phyloP scores from a whole-genome alignment of 2,113 vertebrate species.

The Leucoraja erinaceus region DNA sequence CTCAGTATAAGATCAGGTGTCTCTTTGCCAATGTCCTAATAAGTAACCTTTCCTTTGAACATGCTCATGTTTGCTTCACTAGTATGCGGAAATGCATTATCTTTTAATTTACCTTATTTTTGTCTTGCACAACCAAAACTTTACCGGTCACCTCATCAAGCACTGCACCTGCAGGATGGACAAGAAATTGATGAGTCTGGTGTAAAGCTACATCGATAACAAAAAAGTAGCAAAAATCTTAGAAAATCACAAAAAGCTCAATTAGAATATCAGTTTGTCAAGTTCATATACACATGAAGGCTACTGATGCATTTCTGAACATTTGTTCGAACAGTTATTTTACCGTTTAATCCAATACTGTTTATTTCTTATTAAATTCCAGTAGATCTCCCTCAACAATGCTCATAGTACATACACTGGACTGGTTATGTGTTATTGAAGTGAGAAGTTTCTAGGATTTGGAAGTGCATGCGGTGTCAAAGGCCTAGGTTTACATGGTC shows the following conservation, averaged over 20 bases:
- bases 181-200: not conserved
- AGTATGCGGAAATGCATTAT: not conserved
- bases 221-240: slow-evolving; percentile 7
- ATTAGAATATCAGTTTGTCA: not conserved
- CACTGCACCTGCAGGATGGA: slow-evolving; percentile 70
- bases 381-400: not conserved
- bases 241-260: not conserved
- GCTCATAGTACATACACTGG: too few species aligned
- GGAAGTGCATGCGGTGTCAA: not conserved
- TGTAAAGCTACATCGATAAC: slow-evolving; percentile 5
- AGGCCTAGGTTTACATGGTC: not conserved
- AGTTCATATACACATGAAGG: not conserved
- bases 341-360: not conserved
- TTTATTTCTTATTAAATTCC: not conserved
- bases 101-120: slow-evolving; percentile 70
- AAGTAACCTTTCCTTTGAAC: not conserved
- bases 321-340: not conserved
- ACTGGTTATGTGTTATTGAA: too few species aligned
- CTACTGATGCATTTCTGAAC: not conserved
- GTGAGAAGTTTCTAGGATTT: too few species aligned
- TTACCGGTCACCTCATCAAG: slow-evolving; percentile 74
- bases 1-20: not conserved
- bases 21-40: not conserved
- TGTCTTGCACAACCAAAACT: slow-evolving; percentile 88
- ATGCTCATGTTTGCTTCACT: not conserved